Evolutionary conservation across 2,888 invertebrate species (phyloP), one percentile per base, ranked within the genome.

Genomic region (Drosophila meridionalis): DNA sequence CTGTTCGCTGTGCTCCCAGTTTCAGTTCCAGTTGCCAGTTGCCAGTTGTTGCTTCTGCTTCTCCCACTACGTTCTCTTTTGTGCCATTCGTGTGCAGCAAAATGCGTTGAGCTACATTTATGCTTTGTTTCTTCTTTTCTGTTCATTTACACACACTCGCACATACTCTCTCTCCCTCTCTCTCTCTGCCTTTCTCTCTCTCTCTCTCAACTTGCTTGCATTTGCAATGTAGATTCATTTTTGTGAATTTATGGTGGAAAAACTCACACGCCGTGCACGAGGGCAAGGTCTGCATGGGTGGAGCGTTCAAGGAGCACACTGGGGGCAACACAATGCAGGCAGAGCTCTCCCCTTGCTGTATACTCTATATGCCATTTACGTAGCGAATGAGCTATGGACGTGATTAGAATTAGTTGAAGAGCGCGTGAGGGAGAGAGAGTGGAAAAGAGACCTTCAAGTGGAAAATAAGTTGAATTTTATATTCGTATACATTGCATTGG

Each of bases 181-280:
- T 58, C 61, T 40, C 66, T 64, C 20, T 20, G 20, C 20, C 20
- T n/a, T 5, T 4, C 40, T 3, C 57, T 50, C 52, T 6, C 66
- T 59, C 64, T 38, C 65, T 69, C 43, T 53, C 63, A 72, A 69
- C 71, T 68, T 75, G 72, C 87, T 59, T 86, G 84, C 80, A 88
- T 86, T 86, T 86, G 84, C 86, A 86, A 88, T 86, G 88, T 83
- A 87, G 86, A 87, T 85, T 87, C 87, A 82, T 68, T 86, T 87
- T 82, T 82, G 76, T 74, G 63, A 86, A 83, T 82, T 80, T 85
- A 85, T 83, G 77, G 79, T 79, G 83, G 73, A 77, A 83, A 85
- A 83, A 79, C 82, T 84, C 83, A 75, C 84, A 87, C 75, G 73
- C 70, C 69, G 53, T 43, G 32, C 32, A 34, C 14, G 53, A 56